These are phyloP conservation scores for Pteromalus puparum DNA, from an alignment of 1,140 invertebrate genomes.

Conservation along the genomic window DNA sequence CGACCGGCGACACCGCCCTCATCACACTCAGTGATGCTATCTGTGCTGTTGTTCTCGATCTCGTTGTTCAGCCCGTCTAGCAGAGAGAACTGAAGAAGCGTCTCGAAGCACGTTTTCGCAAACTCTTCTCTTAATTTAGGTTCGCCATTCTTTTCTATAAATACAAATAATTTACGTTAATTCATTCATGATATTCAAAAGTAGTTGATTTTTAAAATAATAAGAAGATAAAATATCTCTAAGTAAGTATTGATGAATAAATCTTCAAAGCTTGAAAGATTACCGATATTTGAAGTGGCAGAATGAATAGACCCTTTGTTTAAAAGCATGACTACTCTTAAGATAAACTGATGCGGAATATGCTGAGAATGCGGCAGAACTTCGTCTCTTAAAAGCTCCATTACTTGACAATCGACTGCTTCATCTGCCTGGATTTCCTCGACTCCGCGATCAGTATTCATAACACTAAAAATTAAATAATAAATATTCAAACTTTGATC, in stretches of 20 bases:
- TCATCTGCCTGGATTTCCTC: constrained; percentile 91
- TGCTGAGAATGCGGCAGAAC: constrained; percentile 87
- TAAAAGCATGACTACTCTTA: constrained; percentile 90
- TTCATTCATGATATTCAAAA: not conserved
- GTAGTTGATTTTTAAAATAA: not conserved
- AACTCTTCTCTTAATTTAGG: constrained; percentile 94
- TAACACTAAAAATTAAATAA: constrained; percentile 56
- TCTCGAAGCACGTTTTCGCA: constrained; percentile 97
- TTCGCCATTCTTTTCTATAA: constrained; percentile 82
- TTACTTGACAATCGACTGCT: constrained; percentile 90
- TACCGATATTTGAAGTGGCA: constrained; percentile 79
- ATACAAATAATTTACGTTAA: not conserved
- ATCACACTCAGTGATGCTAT: constrained; percentile 67
- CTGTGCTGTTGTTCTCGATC: constrained; percentile 60
- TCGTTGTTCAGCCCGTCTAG: constrained; percentile 80
- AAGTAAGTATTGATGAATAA: too few relatives aligned
- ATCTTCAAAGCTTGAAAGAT: constrained; percentile 27
- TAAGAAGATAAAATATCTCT: not conserved
- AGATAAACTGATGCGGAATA: constrained; percentile 91
- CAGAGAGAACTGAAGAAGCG: constrained; percentile 93
- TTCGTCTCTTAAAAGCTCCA: constrained; percentile 89
- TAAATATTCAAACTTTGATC: not conserved
- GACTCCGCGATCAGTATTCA: constrained; percentile 81
- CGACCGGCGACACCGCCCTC: constrained; percentile 84
- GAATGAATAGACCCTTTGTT: constrained; percentile 96